Percentiles rank a stretch among this genome's conserved stretches.
These are phyloP conservation scores for Ochlodes sylvanus DNA, from an alignment of 2,888 invertebrate genomes.

Conservation along the genomic window DNA sequence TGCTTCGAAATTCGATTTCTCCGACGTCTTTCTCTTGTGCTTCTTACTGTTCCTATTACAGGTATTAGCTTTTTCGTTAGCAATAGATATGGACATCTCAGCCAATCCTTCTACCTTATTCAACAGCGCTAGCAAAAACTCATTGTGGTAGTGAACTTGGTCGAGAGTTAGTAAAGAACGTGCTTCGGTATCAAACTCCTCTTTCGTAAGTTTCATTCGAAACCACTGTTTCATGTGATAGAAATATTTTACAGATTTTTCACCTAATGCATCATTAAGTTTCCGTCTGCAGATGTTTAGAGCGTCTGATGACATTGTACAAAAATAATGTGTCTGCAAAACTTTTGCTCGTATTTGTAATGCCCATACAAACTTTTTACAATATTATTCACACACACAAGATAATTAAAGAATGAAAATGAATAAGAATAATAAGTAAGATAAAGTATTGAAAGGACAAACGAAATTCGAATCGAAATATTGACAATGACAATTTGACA, in stretches of 20 bases:
- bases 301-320: slow-evolving; percentile 66
- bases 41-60: slow-evolving; percentile 75
- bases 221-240: slow-evolving; percentile 91
- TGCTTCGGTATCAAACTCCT: slow-evolving; percentile 93
- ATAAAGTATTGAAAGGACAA: too few species aligned
- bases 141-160: slow-evolving; percentile 93
- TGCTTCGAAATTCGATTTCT: slow-evolving; percentile 86
- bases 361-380: neutral
- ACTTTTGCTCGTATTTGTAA: neutral
- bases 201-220: slow-evolving; percentile 89
- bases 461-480: too few species aligned
- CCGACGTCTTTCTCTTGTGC: slow-evolving; percentile 83
- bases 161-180: slow-evolving; percentile 89
- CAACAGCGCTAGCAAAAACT: slow-evolving; percentile 91
- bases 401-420: too few species aligned
- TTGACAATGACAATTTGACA: too few species aligned
- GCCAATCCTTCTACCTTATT: slow-evolving; percentile 88
- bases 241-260: slow-evolving; percentile 89
- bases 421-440: too few species aligned
- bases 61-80: slow-evolving; percentile 72
- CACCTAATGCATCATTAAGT: slow-evolving; percentile 87
- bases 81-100: slow-evolving; percentile 72
- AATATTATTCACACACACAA: slow-evolving; percentile 16
- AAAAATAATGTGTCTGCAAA: slow-evolving; percentile 8
- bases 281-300: slow-evolving; percentile 86